These are phyloP conservation scores for Idaea biselata DNA, from an alignment of 2,888 invertebrate genomes.

Conservation along the genomic window DNA sequence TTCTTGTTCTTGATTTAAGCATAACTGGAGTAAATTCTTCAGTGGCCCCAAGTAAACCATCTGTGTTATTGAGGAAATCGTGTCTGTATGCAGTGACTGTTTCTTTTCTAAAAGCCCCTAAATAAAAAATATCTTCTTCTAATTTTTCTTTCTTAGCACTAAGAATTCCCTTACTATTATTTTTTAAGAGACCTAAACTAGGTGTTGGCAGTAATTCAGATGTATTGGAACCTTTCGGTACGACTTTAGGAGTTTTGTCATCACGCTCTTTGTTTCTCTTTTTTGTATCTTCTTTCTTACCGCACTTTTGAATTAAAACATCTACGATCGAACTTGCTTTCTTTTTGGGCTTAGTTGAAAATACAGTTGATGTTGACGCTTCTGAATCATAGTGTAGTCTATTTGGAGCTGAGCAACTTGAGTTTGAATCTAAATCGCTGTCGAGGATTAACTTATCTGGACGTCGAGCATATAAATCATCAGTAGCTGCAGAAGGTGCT, in stretches of 20 bases:
- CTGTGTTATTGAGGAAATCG: slow-evolving; percentile 83
- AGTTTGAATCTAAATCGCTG: slow-evolving; percentile 85
- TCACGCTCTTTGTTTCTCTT: slow-evolving; percentile 79
- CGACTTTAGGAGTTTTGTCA: slow-evolving; percentile 76
- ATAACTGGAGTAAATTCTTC: slow-evolving; percentile 86
- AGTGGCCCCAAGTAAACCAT: slow-evolving; percentile 78
- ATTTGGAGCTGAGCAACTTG: slow-evolving; percentile 80
- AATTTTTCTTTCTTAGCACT: slow-evolving; percentile 71
- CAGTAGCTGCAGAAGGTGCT: slow-evolving; percentile 80
- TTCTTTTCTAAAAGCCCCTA: slow-evolving; percentile 85
- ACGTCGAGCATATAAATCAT: slow-evolving; percentile 72
- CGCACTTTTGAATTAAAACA: slow-evolving; percentile 84
- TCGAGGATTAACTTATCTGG: slow-evolving; percentile 76
- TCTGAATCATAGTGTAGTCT: slow-evolving; percentile 84
- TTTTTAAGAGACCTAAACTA: slow-evolving; percentile 75
- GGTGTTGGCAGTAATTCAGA: slow-evolving; percentile 84
- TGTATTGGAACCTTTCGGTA: slow-evolving; percentile 76
- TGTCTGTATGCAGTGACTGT: slow-evolving; percentile 84
- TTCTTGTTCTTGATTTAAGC: slow-evolving; percentile 86
- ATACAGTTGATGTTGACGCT: slow-evolving; percentile 84
- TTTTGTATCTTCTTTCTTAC: slow-evolving; percentile 78
- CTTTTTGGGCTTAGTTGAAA: slow-evolving; percentile 77
- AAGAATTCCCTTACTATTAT: slow-evolving; percentile 61
- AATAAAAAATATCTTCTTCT: slow-evolving; percentile 80
- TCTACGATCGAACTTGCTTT: slow-evolving; percentile 83